These are phyloP conservation scores for Unio pictorum DNA, from an alignment of 2,888 invertebrate species.

Conservation along the genomic window DNA sequence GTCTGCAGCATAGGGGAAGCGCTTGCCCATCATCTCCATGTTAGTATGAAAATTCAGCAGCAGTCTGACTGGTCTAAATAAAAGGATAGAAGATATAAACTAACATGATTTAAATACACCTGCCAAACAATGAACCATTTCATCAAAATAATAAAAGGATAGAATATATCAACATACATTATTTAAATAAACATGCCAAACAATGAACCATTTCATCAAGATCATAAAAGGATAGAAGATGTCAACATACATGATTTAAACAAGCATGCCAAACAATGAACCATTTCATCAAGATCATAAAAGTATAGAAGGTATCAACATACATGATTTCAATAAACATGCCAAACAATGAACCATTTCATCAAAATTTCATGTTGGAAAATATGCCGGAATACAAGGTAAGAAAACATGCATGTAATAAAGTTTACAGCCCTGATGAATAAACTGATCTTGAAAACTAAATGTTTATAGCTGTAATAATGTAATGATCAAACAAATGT, in stretches of 20 bases:
- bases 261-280: background rate
- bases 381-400: no score
- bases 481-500: background rate
- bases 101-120: background rate
- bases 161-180: background rate
- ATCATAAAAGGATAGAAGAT: conserved; percentile 4
- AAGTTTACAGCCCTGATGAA: no score
- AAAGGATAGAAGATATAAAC: background rate
- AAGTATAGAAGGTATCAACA: background rate
- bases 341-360: background rate
- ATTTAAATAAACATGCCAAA: conserved; percentile 1
- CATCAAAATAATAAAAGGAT: conserved; percentile 5
- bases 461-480: no score
- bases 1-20: conserved; percentile 52
- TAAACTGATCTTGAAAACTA: no score
- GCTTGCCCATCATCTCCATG: conserved; percentile 75
- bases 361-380: no score
- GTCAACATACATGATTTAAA: background rate
- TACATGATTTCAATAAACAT: background rate
- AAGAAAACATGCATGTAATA: no score
- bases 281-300: conserved; percentile 1
- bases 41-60: conserved; percentile 81
- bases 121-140: background rate
- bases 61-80: conserved; percentile 79
- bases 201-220: no score